A percentile compares a stretch with the other conserved stretches of the same genome.
phyloP scores from a whole-genome alignment of 2,797 vertebrate genomes.

The Parauchenoglanis ngamensis region DNA sequence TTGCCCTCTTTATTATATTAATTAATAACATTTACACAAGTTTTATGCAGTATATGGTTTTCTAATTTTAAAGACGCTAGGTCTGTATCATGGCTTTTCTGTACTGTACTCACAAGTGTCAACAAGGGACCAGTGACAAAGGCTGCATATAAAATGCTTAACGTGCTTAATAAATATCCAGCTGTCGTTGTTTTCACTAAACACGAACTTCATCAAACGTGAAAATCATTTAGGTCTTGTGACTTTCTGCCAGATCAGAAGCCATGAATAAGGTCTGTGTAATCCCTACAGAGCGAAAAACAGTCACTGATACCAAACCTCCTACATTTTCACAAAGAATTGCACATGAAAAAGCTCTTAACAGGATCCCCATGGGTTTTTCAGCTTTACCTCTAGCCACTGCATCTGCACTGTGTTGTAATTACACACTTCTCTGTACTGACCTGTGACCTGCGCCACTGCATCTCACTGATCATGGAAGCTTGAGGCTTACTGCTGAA shows the following conservation, averaged over 20 bases:
- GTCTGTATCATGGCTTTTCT: not conserved
- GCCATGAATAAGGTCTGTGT: not conserved
- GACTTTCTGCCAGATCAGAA: not conserved
- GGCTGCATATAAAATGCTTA: not conserved
- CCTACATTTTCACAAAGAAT: not conserved
- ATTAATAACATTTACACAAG: not conserved
- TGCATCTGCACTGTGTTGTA: not conserved
- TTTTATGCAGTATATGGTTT: not conserved
- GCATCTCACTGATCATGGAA: not conserved
- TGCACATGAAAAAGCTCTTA: not conserved
- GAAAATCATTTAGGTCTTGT: not conserved
- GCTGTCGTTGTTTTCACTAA: not conserved
- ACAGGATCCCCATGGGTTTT: not conserved
- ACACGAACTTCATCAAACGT: not conserved
- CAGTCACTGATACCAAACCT: not conserved
- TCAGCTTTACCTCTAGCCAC: not conserved
- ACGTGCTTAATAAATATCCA: not conserved
- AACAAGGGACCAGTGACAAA: constrained; percentile 3
- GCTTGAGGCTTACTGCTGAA: not conserved
- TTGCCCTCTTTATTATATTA: not conserved
- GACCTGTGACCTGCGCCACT: not conserved
- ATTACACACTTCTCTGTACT: not conserved
- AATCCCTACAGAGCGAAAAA: not conserved
- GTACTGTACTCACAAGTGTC: not conserved
- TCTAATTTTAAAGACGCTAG: not conserved